Base-by-base conservation (phyloP, 2,797 vertebrate genomes). In the Gorsachius magnificus region DNA sequence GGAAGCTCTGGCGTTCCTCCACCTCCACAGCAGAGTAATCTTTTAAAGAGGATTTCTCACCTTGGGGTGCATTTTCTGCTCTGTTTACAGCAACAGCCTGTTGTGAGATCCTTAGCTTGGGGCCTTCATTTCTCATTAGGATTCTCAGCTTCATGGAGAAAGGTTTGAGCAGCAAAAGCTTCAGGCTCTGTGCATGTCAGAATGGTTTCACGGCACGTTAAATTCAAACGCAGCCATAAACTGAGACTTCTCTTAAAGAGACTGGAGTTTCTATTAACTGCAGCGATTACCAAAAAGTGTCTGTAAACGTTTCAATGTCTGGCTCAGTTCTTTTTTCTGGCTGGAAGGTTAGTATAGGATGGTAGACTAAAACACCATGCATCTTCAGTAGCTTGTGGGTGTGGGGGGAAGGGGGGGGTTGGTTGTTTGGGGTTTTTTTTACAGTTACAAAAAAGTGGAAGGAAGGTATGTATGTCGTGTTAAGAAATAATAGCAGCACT, bases 181-280 rank as follows among this genome's bases (percentile, higher is more conserved):
- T 89, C 86, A 60, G 94, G 88, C 75, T 70, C 48, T 75, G 65
- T 88, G 48, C 41, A 19, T 2, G 51, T 89, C 79, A 92, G 54
- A 72, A 85, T 25, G 63, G 36, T 87, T 96, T 95, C 82, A 96
- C 48, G 89, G 53, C 89, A 94, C 65, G 57, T 86, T 94, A 93
- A 95, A 94, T 87, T 88, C 64, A n/a, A 96, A 72, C 6, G 3
- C 29, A 76, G 84, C 69, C 81, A 77, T 64, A 88, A 95, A 94
- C 69, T 85, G 70, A 96, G 83, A 45, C 85, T 87, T 90, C 66
- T 88, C 84, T 93, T 68, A 87, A 61, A 97, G 91, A 72, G 74
- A 96, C 58, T 80, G 48, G 92, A 85, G 76, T 54, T 95, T 64
- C 96, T 91, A 89, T 94, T 96, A 96, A 94, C 90, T 89, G 87